These are phyloP conservation scores for Celastrina argiolus DNA, from an alignment of 2,888 invertebrate genomes.

Conservation along the genomic window DNA sequence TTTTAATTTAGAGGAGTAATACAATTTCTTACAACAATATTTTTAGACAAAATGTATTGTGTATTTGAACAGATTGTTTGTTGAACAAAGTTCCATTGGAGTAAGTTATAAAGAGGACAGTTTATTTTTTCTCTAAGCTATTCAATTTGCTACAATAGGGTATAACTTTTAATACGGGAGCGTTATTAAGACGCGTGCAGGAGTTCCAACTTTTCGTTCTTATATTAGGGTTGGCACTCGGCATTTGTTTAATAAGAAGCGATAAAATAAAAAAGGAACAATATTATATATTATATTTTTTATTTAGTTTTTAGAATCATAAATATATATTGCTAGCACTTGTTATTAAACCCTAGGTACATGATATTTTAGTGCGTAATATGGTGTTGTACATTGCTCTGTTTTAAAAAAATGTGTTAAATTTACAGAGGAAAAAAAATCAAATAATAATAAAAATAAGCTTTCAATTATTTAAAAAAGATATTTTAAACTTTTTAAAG, in stretches of 20 bases:
- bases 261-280: too few species aligned
- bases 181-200: slow-evolving; percentile 47
- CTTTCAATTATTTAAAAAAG: too few species aligned
- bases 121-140: slow-evolving; percentile 36
- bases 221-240: slow-evolving; percentile 40
- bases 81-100: slow-evolving; percentile 1
- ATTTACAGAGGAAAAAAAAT: too few species aligned
- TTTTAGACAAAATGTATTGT: neutral
- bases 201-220: slow-evolving; percentile 39
- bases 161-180: slow-evolving; percentile 46
- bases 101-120: slow-evolving; percentile 30
- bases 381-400: too few species aligned
- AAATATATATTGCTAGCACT: too few species aligned
- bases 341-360: too few species aligned
- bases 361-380: too few species aligned
- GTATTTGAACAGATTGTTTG: neutral
- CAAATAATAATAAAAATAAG: too few species aligned
- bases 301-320: too few species aligned
- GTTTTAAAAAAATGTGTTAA: too few species aligned
- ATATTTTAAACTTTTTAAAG: too few species aligned
- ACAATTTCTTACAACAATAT: neutral
- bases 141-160: slow-evolving; percentile 42
- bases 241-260: slow-evolving; percentile 5
- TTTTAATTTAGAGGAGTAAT: neutral
- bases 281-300: too few species aligned